Conservation (phyloP, 2,113 vertebrate genomes). For the Azemiops feae region DNA sequence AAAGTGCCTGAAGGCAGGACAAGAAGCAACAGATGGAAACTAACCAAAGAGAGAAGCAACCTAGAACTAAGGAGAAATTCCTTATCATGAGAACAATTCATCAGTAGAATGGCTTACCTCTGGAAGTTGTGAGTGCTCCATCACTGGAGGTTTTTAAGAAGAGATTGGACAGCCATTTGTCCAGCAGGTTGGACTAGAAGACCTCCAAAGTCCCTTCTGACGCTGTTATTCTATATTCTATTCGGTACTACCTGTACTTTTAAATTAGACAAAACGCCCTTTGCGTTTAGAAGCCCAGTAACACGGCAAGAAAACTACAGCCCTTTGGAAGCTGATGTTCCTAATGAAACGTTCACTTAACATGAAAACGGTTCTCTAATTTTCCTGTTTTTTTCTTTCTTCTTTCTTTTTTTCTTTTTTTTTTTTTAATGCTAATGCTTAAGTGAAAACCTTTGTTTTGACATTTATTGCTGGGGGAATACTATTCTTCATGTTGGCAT, state of each 20-base stretch:
- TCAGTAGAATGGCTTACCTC: too few relatives aligned
- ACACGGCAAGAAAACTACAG: too few relatives aligned
- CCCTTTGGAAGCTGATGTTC: background rate
- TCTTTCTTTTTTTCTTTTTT: accelerated
- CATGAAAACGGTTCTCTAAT: background rate
- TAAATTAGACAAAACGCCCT: background rate
- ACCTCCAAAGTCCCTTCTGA: too few relatives aligned
- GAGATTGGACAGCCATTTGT: too few relatives aligned
- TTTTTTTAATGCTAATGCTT: background rate
- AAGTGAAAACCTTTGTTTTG: conserved; percentile 2
- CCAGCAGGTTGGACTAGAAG: too few relatives aligned
- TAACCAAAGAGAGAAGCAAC: too few relatives aligned
- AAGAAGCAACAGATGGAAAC: too few relatives aligned
- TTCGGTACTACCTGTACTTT: background rate
- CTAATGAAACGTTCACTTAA: background rate
- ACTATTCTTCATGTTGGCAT: background rate
- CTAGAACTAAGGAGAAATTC: too few relatives aligned
- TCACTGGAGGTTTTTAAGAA: too few relatives aligned
- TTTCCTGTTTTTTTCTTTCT: background rate
- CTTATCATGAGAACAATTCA: too few relatives aligned
- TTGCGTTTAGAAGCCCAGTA: background rate
- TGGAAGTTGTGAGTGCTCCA: too few relatives aligned
- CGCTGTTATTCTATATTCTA: background rate
- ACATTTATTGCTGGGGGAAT: background rate
- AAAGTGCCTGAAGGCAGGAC: too few relatives aligned